Evolutionary conservation across 2,797 vertebrate genomes (phyloP).

Genomic region (Anomalospiza imberbis): DNA sequence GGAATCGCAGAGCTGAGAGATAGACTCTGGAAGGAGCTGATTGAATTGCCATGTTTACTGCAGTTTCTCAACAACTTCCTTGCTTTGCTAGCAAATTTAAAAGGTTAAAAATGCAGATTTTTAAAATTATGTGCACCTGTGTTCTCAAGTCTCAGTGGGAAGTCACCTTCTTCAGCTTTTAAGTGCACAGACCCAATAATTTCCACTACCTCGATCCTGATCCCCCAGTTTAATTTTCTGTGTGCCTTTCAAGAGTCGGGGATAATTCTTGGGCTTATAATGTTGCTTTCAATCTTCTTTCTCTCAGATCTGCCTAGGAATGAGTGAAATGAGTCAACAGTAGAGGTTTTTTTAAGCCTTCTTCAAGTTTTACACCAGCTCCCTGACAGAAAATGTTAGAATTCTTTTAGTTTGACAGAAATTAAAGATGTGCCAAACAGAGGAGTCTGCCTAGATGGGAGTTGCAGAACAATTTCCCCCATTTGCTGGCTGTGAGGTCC

Average conservation of each 20-base stretch:
- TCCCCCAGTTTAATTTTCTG: slow-evolving; percentile 31
- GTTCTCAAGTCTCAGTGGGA: slow-evolving; percentile 47
- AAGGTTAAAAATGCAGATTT: slow-evolving; percentile 55
- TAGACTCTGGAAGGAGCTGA: slow-evolving; percentile 30
- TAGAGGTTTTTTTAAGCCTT: slow-evolving; percentile 42
- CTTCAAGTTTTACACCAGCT: slow-evolving; percentile 19
- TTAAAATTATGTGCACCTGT: slow-evolving; percentile 44
- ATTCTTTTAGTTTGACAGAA: slow-evolving; percentile 48
- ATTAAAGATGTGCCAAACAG: slow-evolving; percentile 43
- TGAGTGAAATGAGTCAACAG: slow-evolving; percentile 62
- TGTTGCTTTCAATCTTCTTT: slow-evolving; percentile 47
- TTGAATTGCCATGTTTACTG: slow-evolving; percentile 19
- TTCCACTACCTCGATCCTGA: slow-evolving; percentile 20
- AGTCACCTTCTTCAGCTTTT: slow-evolving; percentile 49
- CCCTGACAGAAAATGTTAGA: slow-evolving; percentile 33
- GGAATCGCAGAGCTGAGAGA: background rate
- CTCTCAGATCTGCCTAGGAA: slow-evolving; percentile 44
- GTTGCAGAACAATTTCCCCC: background rate
- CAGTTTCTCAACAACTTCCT: slow-evolving; percentile 25
- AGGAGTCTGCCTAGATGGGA: background rate
- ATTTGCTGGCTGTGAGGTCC: background rate
- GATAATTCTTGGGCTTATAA: slow-evolving; percentile 28
- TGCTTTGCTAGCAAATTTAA: slow-evolving; percentile 57
- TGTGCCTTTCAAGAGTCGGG: background rate
- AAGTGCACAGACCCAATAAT: slow-evolving; percentile 19